Conservation (phyloP, 1,140 invertebrate genomes). For the Eupeodes corollae region DNA sequence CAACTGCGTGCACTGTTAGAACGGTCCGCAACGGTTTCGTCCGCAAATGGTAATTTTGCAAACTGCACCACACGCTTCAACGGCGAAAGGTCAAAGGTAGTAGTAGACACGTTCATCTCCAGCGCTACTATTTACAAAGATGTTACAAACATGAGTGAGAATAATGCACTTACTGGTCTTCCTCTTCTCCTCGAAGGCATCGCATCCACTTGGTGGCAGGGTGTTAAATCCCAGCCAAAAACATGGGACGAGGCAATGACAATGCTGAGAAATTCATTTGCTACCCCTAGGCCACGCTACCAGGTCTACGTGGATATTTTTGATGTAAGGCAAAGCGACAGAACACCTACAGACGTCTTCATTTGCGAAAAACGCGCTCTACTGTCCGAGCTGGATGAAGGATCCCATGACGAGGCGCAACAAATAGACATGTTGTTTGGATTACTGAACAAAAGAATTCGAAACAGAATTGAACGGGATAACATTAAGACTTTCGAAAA, state of each 20-base stretch:
- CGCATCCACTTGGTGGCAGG: too few relatives aligned
- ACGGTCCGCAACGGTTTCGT: too few relatives aligned
- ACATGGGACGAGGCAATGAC: conserved; percentile 7
- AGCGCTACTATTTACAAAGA: too few relatives aligned
- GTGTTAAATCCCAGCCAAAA: too few relatives aligned
- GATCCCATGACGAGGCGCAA: conserved; percentile 1
- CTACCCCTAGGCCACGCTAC: conserved; percentile 3
- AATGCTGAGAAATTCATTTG: conserved; percentile 3
- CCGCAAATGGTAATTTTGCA: too few relatives aligned
- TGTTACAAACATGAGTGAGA: too few relatives aligned
- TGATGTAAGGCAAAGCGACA: conserved; percentile 4
- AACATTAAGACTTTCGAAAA: conserved; percentile 5
- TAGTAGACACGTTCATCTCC: too few relatives aligned
- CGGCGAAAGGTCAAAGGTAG: too few relatives aligned
- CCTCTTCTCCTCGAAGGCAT: too few relatives aligned
- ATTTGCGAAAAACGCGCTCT: conserved; percentile 3
- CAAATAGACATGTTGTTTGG: conserved; percentile 13
- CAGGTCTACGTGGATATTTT: conserved; percentile 6
- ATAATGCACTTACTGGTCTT: too few relatives aligned
- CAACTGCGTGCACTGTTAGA: too few relatives aligned
- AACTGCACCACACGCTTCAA: too few relatives aligned
- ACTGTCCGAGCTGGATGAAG: conserved; percentile 2
- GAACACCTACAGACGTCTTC: conserved; percentile 5
- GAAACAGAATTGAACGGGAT: conserved; percentile 6
- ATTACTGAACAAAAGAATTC: conserved; percentile 5